Evolutionary conservation across 2,888 invertebrate genomes (phyloP).

Genomic region (Pristionchus fissidentatus): DNA sequence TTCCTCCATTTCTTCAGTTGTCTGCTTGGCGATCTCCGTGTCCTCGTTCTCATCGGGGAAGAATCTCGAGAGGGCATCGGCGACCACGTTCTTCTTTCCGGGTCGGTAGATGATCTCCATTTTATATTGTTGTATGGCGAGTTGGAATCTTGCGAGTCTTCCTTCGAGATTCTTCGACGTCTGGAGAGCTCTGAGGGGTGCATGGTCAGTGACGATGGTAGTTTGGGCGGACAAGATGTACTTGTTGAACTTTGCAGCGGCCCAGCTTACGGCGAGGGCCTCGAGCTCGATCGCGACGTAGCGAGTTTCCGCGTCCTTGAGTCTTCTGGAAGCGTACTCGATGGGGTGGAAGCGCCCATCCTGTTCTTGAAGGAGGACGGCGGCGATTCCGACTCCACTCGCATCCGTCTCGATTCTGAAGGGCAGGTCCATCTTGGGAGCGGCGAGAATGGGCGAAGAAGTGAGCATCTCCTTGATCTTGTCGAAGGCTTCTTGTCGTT

Average conservation of each 20-base stretch:
- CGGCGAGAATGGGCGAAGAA: conserved; percentile 51
- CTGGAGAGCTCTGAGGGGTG: conserved; percentile 49
- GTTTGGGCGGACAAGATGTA: conserved; percentile 51
- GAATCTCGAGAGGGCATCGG: conserved; percentile 45
- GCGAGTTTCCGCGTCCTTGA: conserved; percentile 48
- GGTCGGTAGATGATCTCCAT: conserved; percentile 50
- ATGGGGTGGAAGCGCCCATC: conserved; percentile 49
- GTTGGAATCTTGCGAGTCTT: conserved; percentile 51
- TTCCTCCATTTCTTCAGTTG: neutral
- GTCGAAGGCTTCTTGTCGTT: conserved; percentile 51
- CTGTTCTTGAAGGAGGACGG: conserved; percentile 51
- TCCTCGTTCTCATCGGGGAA: neutral
- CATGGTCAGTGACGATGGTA: conserved; percentile 51
- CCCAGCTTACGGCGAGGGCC: conserved; percentile 51
- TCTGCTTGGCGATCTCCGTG: neutral
- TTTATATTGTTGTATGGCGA: conserved; percentile 42
- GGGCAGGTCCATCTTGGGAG: conserved; percentile 46
- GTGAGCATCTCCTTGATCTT: conserved; percentile 49
- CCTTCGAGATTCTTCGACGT: conserved; percentile 50
- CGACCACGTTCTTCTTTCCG: conserved; percentile 48
- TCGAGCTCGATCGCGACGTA: conserved; percentile 54
- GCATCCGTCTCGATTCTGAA: conserved; percentile 55
- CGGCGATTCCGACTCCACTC: conserved; percentile 50
- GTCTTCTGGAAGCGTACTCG: conserved; percentile 50
- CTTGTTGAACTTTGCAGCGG: conserved; percentile 48